Base-by-base conservation (phyloP, 64 coral and sea anemone species). In the Stichodactyla mertensii region DNA sequence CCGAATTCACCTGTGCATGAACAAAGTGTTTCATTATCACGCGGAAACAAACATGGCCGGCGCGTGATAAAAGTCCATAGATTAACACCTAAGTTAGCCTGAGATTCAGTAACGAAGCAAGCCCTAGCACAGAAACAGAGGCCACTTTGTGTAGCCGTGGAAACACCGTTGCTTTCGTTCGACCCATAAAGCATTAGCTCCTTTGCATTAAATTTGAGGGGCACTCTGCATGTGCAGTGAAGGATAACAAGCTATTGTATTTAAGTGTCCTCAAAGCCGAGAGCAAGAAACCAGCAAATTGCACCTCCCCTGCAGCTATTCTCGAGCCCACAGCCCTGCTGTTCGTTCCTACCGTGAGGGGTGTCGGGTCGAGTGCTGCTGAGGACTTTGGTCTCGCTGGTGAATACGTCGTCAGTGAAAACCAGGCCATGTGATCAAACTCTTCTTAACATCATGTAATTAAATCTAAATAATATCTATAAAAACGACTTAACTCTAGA, bases 401-500 rank as follows among this genome's bases (percentile, higher is more conserved):
- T 10, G 69, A 26, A 26, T 28, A 11, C 24, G 1, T 31, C 26
- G 6, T 74, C 23, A 36, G 2, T 74, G 24, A 74, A 74, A 31
- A 31, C 69, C 24, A 31, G 69, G 69, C 69, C 10, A 36, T 4
- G 36, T 45, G 4, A 13, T 28, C 10, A 74, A 31, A 7, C 24
- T 31, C 10, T 27, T 27, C 12, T 74, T 31, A 71, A 27, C 24
- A 71, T 71, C 19, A 74, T 45, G 3, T 31, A 74, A 74, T 74
- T 74, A 26, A 26, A 27, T 74, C 26, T 74, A 74, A 74, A 27
- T 31, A 11, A 58, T 58, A 74, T 11, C 23, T 85, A 85, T 64
- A 85, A 85, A 85, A 61, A 85, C 2, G 83, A 58, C 60, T 85
- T 85, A 51, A 85, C 83, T 85, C 83, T 85, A 18, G 83, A 85